A percentile compares a stretch with the other conserved stretches of the same genome.
Evolutionary conservation across 2,888 invertebrate genomes (phyloP).

Genomic region (Perithous albicinctus): DNA sequence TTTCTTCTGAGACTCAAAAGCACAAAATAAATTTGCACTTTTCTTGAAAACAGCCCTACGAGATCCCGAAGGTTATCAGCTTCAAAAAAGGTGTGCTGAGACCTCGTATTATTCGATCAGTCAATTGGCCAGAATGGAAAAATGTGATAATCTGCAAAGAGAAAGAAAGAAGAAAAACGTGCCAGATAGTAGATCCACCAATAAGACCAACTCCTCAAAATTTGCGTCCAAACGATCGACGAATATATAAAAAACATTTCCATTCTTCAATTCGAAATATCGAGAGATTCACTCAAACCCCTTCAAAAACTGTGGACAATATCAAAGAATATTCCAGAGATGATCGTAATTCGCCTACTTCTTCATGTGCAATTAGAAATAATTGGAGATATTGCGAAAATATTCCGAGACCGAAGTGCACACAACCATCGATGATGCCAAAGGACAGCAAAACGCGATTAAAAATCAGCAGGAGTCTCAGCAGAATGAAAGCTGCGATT

Average conservation of each 20-base stretch:
- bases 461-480: conserved; percentile 7
- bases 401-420: not conserved
- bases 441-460: conserved; percentile 1
- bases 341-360: not conserved
- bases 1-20: too few species aligned
- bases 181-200: not conserved
- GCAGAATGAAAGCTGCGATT: not conserved
- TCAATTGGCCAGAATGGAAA: conserved; percentile 22
- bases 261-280: conserved; percentile 15
- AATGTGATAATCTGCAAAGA: not conserved
- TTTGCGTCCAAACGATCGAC: not conserved
- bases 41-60: conserved; percentile 27
- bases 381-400: conserved; percentile 31
- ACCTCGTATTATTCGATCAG: conserved; percentile 18
- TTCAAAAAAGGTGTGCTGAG: conserved; percentile 8
- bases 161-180: not conserved
- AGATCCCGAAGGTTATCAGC: conserved; percentile 23
- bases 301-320: not conserved
- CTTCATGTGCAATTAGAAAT: not conserved
- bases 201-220: not conserved
- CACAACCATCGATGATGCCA: not conserved
- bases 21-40: not conserved
- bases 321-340: not conserved
- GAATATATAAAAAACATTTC: not conserved
- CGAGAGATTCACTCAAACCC: not conserved